Evolutionary conservation across 2,797 vertebrate genomes (phyloP).

Genomic region (Sebastes nivosus): DNA sequence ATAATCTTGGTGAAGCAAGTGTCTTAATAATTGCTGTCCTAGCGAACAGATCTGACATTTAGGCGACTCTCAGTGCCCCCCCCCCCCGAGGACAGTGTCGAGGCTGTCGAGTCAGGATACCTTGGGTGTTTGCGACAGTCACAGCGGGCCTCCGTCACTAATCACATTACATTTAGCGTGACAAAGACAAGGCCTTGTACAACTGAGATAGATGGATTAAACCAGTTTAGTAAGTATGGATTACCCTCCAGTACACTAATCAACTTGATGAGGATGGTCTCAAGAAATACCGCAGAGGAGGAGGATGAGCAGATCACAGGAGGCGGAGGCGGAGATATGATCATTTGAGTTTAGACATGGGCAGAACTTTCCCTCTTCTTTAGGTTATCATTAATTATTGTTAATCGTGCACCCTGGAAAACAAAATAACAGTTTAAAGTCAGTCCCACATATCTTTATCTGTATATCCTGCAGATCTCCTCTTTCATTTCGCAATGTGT

Average conservation of each 20-base stretch:
- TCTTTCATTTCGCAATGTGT: neutral
- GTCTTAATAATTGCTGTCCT: conserved; percentile 21
- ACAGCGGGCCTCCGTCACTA: conserved; percentile 35
- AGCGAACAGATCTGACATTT: conserved; percentile 55
- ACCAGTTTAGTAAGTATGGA: conserved; percentile 54
- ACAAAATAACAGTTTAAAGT: neutral
- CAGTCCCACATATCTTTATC: neutral
- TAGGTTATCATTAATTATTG: neutral
- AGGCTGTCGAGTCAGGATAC: conserved; percentile 27
- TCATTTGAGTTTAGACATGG: neutral
- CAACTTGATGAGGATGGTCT: conserved; percentile 23
- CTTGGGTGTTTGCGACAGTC: conserved; percentile 18
- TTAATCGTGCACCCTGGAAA: neutral
- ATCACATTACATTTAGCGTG: conserved; percentile 62
- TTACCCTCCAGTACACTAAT: conserved; percentile 46
- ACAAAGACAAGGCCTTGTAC: conserved; percentile 59
- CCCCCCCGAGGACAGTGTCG: conserved; percentile 20
- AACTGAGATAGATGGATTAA: conserved; percentile 56
- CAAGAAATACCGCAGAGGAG: neutral
- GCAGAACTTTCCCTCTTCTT: neutral
- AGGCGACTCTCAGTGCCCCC: conserved; percentile 1
- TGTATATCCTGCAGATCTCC: neutral
- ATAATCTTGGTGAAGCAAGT: conserved; percentile 18
- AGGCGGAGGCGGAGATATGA: neutral
- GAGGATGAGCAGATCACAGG: neutral